Evolutionary conservation across 2,113 vertebrate species (phyloP), one percentile per base, ranked within the genome.

Genomic region (Prionailurus bengalensis): DNA sequence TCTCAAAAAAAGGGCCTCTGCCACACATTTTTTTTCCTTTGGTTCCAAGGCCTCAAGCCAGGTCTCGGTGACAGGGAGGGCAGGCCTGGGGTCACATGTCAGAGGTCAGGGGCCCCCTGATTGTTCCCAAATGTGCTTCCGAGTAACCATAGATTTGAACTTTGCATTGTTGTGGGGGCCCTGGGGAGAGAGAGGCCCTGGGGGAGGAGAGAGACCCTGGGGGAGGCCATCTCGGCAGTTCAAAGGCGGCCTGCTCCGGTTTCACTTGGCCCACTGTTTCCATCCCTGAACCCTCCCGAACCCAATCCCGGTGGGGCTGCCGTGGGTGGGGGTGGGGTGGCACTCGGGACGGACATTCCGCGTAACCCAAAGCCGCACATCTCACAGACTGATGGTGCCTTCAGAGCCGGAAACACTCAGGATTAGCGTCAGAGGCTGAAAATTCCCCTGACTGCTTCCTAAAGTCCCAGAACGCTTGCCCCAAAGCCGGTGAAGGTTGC

Each of bases 121-220:
- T 89, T 66, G 80, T 79, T 98, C 74, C 96, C 95, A 96, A 95
- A 97, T 95, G 92, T 11, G 2, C 84, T 92, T 81, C 68, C 36
- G 25, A 68, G 73, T 51, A 89, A 86, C 73, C 19, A 4, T 93
- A 95, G 84, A 97, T 95, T 94, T 97, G 97, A 98, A 97, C 93
- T 92, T 92, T 96, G 74, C 33, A 5, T 87, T 93, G 78, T 79
- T 93, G 73, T 86, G 3, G 51, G 79, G 42, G n/a, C 74, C 74
- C 31, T 53, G 2, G 0, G 76, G 76, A 7, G 29, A n/a, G 29
- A 53, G n/a, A 21, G 66, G 14, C 14, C 14, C 17, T 15, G 68
- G 68, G 33, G 29, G 1, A 48, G 83, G 36, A 14, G 29, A 31
- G 74, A n/a, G 25, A 31, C 39, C 29, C 80, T 5, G 6, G 73